Conservation (phyloP, 2,888 invertebrate genomes). For the Branchipolynoe longqiensis region DNA sequence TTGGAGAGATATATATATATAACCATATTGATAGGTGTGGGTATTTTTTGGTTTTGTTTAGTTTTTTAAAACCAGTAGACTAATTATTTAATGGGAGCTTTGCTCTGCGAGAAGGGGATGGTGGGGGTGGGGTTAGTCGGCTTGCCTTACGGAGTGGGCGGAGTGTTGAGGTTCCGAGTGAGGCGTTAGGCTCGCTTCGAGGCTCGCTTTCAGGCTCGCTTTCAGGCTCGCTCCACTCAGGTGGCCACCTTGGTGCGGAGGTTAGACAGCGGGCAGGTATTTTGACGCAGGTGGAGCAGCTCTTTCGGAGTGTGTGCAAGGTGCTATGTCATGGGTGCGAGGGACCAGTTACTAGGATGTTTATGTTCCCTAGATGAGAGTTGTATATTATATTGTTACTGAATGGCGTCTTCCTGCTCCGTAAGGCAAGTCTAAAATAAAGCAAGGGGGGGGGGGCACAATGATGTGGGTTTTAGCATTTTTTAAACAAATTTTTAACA, state of each 20-base stretch:
- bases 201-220: constrained; percentile 36
- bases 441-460: background rate
- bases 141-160: background rate
- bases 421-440: background rate
- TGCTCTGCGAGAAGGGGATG: background rate
- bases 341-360: constrained; percentile 9
- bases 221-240: constrained; percentile 50
- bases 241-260: constrained; percentile 35
- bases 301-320: constrained; percentile 49
- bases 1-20: too few relatives aligned
- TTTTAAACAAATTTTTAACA: background rate
- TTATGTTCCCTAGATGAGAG: too few relatives aligned
- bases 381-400: too few relatives aligned
- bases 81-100: too few relatives aligned
- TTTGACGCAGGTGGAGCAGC: constrained; percentile 3
- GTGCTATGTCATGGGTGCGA: constrained; percentile 48
- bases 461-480: too few relatives aligned
- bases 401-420: too few relatives aligned
- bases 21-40: too few relatives aligned
- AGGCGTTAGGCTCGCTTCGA: background rate
- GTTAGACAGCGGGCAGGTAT: constrained; percentile 27
- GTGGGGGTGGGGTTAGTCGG: background rate
- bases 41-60: too few relatives aligned
- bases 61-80: too few relatives aligned
- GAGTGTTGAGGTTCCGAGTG: background rate